Evolutionary conservation across 1,140 invertebrate species (phyloP).

Genomic region (Vanessa tameamea): DNA sequence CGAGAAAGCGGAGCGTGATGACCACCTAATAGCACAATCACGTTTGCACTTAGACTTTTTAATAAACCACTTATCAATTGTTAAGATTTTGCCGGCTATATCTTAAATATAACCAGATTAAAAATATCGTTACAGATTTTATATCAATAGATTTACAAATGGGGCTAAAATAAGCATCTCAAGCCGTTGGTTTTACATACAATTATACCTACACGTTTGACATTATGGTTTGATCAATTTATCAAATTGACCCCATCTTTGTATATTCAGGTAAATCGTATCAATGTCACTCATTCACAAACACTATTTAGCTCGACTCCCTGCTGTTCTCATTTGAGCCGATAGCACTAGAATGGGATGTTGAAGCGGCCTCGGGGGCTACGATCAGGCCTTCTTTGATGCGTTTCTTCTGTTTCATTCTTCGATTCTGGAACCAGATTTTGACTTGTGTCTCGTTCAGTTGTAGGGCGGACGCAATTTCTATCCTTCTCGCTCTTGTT

Average conservation of each 20-base stretch:
- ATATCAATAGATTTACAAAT: slow-evolving; percentile 5
- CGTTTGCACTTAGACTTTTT: neutral
- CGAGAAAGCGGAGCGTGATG: neutral
- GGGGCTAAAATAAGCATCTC: neutral
- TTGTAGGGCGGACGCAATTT: slow-evolving; percentile 97
- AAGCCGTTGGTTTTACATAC: neutral
- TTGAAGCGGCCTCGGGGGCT: slow-evolving; percentile 69
- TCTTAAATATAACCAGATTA: too few species aligned
- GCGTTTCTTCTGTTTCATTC: slow-evolving; percentile 97
- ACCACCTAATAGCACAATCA: too few species aligned
- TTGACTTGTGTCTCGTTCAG: slow-evolving; percentile 98
- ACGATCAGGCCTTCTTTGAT: slow-evolving; percentile 92
- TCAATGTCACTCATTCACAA: slow-evolving; percentile 13
- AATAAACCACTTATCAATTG: neutral
- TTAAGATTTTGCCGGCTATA: too few species aligned
- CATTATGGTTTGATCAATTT: neutral
- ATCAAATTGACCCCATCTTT: neutral
- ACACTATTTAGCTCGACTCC: slow-evolving; percentile 81
- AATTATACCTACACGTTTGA: neutral
- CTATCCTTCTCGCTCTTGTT: slow-evolving; percentile 96
- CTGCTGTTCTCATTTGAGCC: slow-evolving; percentile 83
- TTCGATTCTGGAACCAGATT: slow-evolving; percentile 95
- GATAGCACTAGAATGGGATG: slow-evolving; percentile 56
- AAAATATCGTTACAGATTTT: neutral
- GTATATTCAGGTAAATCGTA: slow-evolving; percentile 1